Percentiles rank a stretch among this genome's conserved stretches.
Evolutionary conservation across 2,113 vertebrate species (phyloP).

Genomic region (Otolemur garnettii): DNA sequence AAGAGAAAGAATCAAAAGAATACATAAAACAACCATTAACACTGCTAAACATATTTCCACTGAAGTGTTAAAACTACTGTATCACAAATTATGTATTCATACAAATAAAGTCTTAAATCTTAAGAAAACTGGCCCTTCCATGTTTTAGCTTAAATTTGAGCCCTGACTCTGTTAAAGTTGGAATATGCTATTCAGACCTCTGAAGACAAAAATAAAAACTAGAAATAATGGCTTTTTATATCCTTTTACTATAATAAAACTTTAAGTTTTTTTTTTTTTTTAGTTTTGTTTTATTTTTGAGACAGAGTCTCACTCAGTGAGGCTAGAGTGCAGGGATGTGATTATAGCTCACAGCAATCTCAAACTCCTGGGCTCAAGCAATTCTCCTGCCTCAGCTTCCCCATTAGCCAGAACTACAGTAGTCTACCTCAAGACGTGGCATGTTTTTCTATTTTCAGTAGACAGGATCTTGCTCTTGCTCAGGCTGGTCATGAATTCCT

Average conservation of each 20-base stretch:
- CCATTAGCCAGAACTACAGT: too few species aligned
- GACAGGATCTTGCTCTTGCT: too few species aligned
- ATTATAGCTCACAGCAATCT: too few species aligned
- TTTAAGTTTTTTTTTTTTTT: too few species aligned
- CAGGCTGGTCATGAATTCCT: too few species aligned
- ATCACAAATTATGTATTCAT: neutral
- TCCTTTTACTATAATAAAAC: neutral
- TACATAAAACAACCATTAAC: neutral
- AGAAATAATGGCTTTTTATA: neutral
- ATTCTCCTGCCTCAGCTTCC: too few species aligned
- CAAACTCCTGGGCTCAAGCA: too few species aligned
- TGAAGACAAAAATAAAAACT: slow-evolving; percentile 30
- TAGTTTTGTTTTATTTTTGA: too few species aligned
- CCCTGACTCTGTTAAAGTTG: neutral
- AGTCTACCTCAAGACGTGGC: too few species aligned
- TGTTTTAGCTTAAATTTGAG: neutral
- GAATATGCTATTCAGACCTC: neutral
- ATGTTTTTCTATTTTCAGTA: too few species aligned
- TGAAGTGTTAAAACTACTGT: neutral
- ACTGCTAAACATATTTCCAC: neutral
- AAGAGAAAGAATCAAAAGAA: neutral
- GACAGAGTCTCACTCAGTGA: too few species aligned
- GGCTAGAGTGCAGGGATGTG: too few species aligned
- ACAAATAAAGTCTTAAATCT: neutral
- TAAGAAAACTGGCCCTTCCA: neutral